Base-by-base conservation (phyloP, 2,797 vertebrate species). In the Hephaestus fuliginosus region DNA sequence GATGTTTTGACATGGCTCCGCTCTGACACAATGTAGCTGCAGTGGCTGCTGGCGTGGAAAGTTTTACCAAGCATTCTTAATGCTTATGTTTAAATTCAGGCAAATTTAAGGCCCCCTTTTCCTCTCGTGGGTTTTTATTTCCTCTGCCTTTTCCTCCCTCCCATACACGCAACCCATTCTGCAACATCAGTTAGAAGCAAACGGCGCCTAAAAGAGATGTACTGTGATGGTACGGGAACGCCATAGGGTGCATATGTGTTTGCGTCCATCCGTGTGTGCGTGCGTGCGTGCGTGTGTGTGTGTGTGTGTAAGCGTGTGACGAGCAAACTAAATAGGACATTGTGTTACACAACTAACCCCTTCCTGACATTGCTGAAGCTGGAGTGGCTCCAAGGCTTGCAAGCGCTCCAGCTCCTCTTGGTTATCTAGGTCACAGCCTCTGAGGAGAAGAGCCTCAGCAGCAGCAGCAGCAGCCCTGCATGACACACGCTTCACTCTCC, bases 391-490 rank as follows among this genome's bases (percentile, higher is more conserved):
- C 92, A 93, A 92, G 92, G 91, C 92, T 94, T 88, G 89, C 89
- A 80, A 93, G 92, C 93, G 89, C 92, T 93, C 92, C 87, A 92
- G 91, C 93, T 94, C 91, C 92, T 93, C 90, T 91, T 91, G 92
- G 93, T 95, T 95, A 95, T 94, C 93, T 95, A 94, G 93, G 94
- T 94, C 94, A 94, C 89, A 93, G 92, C 90, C 92, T 93, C 95
- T 93, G 93, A 93, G 93, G 93, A 93, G 91, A 85, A 88, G 91
- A 90, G 88, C 89, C 83, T 81, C 84, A 81, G 90, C 86, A 82
- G 89, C 88, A 86, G 91, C 83, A 70, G 77, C 78, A 86, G 53
- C 64, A 71, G 90, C 88, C 86, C 92, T 90, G 88, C 89, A 93
- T 91, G 91, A 93, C 93, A 93, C 92, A 90, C 90, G 93, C 92